Conservation (phyloP, 1,140 invertebrate genomes). For the Paraescarpia echinospica region DNA sequence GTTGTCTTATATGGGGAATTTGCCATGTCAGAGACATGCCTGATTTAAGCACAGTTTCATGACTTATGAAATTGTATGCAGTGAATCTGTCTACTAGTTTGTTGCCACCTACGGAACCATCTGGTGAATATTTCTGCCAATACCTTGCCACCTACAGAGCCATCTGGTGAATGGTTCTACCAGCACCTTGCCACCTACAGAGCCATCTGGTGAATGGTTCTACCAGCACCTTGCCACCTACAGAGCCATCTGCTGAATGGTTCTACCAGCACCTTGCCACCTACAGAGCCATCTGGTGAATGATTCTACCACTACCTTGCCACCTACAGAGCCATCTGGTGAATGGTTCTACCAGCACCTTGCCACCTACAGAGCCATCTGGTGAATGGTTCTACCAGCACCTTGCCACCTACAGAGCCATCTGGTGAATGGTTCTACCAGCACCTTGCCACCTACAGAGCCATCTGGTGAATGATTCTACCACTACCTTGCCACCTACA, state of each 20-base stretch:
- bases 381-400: neutral
- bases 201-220: neutral
- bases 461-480: neutral
- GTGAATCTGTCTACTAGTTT: neutral
- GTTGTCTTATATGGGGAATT: neutral
- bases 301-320: neutral
- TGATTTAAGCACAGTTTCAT: neutral
- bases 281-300: neutral
- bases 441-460: too few species aligned
- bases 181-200: too few species aligned
- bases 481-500: neutral
- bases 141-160: neutral
- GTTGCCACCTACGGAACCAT: too few species aligned
- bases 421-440: neutral
- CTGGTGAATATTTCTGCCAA: neutral
- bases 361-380: too few species aligned
- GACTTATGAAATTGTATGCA: neutral
- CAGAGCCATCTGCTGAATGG: neutral
- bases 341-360: neutral
- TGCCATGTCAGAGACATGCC: neutral
- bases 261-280: neutral
- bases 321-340: neutral
- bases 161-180: neutral
- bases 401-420: neutral
- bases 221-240: neutral